Evolutionary conservation across 2,797 vertebrate species (phyloP), one percentile per base, ranked within the genome.

Genomic region (Periophthalmus magnuspinnatus): DNA sequence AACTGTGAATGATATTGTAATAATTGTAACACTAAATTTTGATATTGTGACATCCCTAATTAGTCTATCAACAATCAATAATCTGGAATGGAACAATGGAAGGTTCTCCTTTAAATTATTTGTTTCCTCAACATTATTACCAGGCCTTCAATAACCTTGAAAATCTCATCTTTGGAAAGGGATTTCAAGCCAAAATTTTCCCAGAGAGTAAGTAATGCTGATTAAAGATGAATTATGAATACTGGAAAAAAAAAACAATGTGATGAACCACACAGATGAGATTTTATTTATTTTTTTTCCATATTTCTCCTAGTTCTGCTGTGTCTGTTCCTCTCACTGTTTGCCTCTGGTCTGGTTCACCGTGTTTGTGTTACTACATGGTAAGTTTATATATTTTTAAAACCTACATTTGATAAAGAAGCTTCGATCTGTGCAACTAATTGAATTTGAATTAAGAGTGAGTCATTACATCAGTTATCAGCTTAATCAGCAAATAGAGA

Each of bases 61-160:
- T 28, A 28, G 28, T 28, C 28, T 28, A 28, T 28, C 28, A 28
- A 28, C 28, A 28, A 28, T 28, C 28, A 28, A 28, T 28, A 28
- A 28, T 28, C 1, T 28, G 28, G 1, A 28, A 28, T 28, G 28
- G 28, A 28, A 28, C 3, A 28, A 50, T 50, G 47, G 6, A 45
- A 45, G 41, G 11, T 45, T 38, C 11, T 41, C 41, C 41, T 22
- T 17, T 8, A 36, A 36, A 28, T 33, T 32, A n/a, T 34, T 34
- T 22, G 8, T 64, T 64, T 64, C 92, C 94, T 96, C 96, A 91
- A 96, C 86, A 21, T 56, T 6, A 19, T 2, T 68, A 16, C 3
- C 90, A 98, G 97, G 97, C 97, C 79, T 98, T 98, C 90, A 99
- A 96, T 89, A 99, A 99, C 83, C 85, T 99, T 86, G 97, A 99